Conservation (phyloP, 30 jellyfish, hydroid and myxozoan species). For the Aurelia sp. region DNA sequence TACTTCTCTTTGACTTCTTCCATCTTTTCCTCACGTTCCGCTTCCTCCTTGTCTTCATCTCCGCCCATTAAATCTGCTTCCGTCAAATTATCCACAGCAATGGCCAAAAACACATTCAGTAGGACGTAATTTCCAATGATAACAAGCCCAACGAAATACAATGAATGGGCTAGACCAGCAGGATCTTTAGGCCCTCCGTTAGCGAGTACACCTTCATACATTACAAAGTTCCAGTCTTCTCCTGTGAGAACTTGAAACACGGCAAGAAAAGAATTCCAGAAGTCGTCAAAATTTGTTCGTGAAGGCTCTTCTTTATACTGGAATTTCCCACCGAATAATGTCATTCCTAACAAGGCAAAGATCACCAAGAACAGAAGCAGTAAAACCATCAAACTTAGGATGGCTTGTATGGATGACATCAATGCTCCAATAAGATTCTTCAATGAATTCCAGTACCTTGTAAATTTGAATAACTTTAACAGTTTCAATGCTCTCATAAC, state of each 20-base stretch:
- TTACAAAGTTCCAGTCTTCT: slow-evolving; percentile 89
- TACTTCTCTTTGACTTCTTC: slow-evolving; percentile 71
- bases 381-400: slow-evolving; percentile 88
- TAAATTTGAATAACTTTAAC: slow-evolving; percentile 85
- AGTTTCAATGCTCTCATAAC: slow-evolving; percentile 93
- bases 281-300: slow-evolving; percentile 93
- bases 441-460: slow-evolving; percentile 95
- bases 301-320: slow-evolving; percentile 78
- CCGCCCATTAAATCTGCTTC: slow-evolving; percentile 79
- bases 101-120: slow-evolving; percentile 88
- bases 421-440: slow-evolving; percentile 91
- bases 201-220: slow-evolving; percentile 93
- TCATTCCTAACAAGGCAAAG: slow-evolving; percentile 98
- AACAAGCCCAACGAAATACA: slow-evolving; percentile 76
- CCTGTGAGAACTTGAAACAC: slow-evolving; percentile 95
- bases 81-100: slow-evolving; percentile 88
- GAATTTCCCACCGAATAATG: slow-evolving; percentile 95
- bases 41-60: slow-evolving; percentile 72
- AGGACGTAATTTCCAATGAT: slow-evolving; percentile 85
- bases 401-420: slow-evolving; percentile 81
- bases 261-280: slow-evolving; percentile 95
- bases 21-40: slow-evolving; percentile 72
- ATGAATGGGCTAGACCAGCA: slow-evolving; percentile 66
- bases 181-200: slow-evolving; percentile 86
- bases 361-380: slow-evolving; percentile 82